Conservation (phyloP, 2,888 invertebrate genomes). For the Neelides folsomi region DNA sequence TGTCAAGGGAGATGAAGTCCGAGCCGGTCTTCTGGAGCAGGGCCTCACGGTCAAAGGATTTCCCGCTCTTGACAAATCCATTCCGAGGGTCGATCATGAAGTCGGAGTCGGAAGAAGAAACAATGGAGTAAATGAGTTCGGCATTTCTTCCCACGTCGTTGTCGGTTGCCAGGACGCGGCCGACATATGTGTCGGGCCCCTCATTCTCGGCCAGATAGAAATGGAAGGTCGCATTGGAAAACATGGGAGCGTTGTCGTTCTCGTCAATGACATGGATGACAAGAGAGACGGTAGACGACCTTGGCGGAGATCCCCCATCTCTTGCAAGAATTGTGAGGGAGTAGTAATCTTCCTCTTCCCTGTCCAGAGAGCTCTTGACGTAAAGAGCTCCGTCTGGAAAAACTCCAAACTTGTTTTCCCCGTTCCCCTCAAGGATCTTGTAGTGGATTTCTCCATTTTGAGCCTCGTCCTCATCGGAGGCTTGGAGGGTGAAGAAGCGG, state of each 20-base stretch:
- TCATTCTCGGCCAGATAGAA: constrained; percentile 81
- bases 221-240: constrained; percentile 77
- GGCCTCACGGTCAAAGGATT: constrained; percentile 77
- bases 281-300: constrained; percentile 74
- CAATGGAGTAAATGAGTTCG: constrained; percentile 69
- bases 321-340: constrained; percentile 69
- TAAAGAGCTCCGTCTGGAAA: constrained; percentile 90
- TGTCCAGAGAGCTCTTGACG: constrained; percentile 69
- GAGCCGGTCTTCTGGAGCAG: constrained; percentile 62
- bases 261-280: constrained; percentile 89
- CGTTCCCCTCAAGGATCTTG: constrained; percentile 70
- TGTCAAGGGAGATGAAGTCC: constrained; percentile 69
- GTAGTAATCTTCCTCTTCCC: constrained; percentile 84
- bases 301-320: constrained; percentile 63
- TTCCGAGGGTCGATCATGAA: constrained; percentile 79
- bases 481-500: constrained; percentile 75
- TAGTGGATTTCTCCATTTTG: constrained; percentile 66
- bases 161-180: constrained; percentile 78
- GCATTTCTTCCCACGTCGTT: constrained; percentile 81
- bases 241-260: constrained; percentile 89
- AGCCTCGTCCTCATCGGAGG: constrained; percentile 76
- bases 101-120: constrained; percentile 50
- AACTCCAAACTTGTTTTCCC: constrained; percentile 71
- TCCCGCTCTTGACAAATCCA: constrained; percentile 74
- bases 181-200: constrained; percentile 76